phyloP scores from a whole-genome alignment of 2,888 invertebrate genomes.

The Lasioglossum leucozonium region DNA sequence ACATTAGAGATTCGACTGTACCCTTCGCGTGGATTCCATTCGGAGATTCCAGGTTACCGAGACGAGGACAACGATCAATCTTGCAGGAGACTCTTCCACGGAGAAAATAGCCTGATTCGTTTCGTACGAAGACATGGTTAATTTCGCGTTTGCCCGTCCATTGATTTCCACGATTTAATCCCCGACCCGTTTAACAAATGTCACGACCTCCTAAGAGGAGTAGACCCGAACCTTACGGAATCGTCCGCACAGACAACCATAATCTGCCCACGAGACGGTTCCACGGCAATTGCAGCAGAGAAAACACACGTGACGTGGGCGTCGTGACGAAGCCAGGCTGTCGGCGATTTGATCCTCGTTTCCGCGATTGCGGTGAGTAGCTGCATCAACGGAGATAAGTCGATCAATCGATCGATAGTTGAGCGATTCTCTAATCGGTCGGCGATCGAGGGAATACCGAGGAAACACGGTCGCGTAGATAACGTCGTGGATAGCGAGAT shows the following conservation, averaged over 20 bases:
- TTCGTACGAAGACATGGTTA: neutral
- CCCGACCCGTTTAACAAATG: constrained; percentile 9
- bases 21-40: neutral
- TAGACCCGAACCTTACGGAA: neutral
- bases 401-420: neutral
- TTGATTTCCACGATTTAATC: neutral
- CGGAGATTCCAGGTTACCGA: neutral
- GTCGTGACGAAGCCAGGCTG: neutral
- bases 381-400: neutral
- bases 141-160: neutral
- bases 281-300: neutral
- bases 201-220: neutral
- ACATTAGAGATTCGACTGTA: neutral
- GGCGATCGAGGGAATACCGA: constrained; percentile 34
- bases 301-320: constrained; percentile 22
- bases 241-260: neutral
- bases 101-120: neutral
- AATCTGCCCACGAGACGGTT: constrained; percentile 3
- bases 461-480: constrained; percentile 48
- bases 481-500: constrained; percentile 62
- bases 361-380: neutral
- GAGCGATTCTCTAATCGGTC: neutral
- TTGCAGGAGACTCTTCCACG: neutral
- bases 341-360: neutral
- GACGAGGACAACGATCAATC: neutral